Percentiles rank a stretch among this genome's conserved stretches.
These are phyloP conservation scores for Eunapius fragilis DNA, from an alignment of 37 sponge, comb jelly and placozoan species.

Conservation along the genomic window DNA sequence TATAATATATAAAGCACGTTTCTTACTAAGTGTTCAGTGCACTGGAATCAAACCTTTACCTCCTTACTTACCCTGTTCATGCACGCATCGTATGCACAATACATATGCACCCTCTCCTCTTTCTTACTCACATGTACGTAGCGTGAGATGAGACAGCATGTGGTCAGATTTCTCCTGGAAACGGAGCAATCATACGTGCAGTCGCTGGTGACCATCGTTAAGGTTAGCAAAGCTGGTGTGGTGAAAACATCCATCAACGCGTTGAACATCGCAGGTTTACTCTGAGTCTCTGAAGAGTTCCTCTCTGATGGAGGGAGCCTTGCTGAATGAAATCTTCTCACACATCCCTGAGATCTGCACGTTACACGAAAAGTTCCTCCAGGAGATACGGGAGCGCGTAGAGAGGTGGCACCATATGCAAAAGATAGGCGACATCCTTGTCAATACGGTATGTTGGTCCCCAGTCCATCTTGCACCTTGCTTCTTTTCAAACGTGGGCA, in stretches of 20 bases:
- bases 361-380: constrained; percentile 69
- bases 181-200: constrained; percentile 82
- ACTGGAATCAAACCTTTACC: too few relatives aligned
- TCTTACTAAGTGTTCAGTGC: too few relatives aligned
- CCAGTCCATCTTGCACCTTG: neutral
- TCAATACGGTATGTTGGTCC: constrained; percentile 60
- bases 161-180: constrained; percentile 72
- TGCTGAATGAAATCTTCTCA: constrained; percentile 82
- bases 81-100: too few relatives aligned
- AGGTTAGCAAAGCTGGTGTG: constrained; percentile 38
- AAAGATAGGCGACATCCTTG: constrained; percentile 83
- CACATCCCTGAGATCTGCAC: constrained; percentile 73
- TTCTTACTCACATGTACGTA: neutral
- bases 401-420: constrained; percentile 44
- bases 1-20: too few relatives aligned
- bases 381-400: constrained; percentile 38
- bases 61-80: too few relatives aligned
- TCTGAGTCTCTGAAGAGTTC: constrained; percentile 52
- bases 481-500: neutral
- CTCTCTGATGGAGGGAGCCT: constrained; percentile 22
- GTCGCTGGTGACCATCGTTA: constrained; percentile 60
- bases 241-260: too few relatives aligned
- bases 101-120: too few relatives aligned
- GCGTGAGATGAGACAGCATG: constrained; percentile 76
- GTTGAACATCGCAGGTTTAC: constrained; percentile 37